Percentiles rank a stretch among this genome's conserved stretches.
Evolutionary conservation across 1,140 invertebrate genomes (phyloP).

Genomic region (Calliphora vicina): DNA sequence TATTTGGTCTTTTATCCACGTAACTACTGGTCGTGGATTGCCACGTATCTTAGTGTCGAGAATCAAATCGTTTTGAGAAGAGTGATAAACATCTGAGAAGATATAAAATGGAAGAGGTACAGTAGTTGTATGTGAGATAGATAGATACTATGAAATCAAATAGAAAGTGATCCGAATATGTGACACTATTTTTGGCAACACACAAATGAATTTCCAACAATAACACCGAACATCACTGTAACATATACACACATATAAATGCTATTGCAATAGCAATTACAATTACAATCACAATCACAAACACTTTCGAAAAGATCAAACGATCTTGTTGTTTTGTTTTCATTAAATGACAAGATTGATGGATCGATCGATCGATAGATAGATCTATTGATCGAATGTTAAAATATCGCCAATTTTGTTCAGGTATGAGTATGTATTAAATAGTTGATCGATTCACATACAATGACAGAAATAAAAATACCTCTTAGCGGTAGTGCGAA

Average conservation of each 20-base stretch:
- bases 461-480: slow-evolving; percentile 42
- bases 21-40: slow-evolving; percentile 76
- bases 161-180: background rate
- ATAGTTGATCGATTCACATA: background rate
- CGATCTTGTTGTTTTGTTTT: background rate
- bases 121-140: background rate
- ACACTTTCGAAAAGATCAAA: slow-evolving; percentile 1
- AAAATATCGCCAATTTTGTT: background rate
- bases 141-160: background rate
- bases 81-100: slow-evolving; percentile 70
- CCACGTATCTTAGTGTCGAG: slow-evolving; percentile 80
- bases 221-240: background rate
- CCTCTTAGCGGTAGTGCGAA: slow-evolving; percentile 61
- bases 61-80: slow-evolving; percentile 75
- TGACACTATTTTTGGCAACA: slow-evolving; percentile 34
- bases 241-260: background rate
- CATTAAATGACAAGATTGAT: background rate
- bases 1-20: slow-evolving; percentile 79
- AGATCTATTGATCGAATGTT: background rate
- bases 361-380: background rate
- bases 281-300: background rate
- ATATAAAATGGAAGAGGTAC: background rate
- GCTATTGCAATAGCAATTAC: background rate
- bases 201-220: background rate
- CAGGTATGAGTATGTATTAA: background rate